Evolutionary conservation across 2,113 vertebrate genomes (phyloP).

Genomic region (Melanocharis versteri): DNA sequence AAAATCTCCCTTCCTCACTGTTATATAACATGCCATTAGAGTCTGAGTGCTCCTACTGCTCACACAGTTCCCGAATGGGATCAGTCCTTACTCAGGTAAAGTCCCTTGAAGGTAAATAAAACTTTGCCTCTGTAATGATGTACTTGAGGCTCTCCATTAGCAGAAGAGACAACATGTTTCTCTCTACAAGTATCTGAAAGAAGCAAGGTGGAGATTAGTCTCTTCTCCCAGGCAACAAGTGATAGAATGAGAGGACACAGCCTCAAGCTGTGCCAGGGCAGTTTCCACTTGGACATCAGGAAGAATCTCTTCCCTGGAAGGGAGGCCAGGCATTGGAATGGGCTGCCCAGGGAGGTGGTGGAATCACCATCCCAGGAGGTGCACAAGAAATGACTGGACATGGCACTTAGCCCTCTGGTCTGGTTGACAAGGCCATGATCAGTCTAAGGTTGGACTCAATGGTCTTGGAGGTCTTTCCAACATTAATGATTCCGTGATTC

Average conservation of each 20-base stretch:
- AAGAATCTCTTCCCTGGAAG: background rate
- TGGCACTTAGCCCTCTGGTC: background rate
- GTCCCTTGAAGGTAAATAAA: background rate
- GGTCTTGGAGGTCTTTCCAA: background rate
- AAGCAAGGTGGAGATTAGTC: background rate
- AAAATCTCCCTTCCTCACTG: background rate
- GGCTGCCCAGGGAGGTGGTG: background rate
- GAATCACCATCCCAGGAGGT: background rate
- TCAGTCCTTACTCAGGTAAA: background rate
- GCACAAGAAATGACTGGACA: fast-evolving
- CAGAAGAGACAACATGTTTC: background rate
- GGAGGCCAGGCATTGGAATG: background rate
- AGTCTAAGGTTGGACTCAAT: background rate
- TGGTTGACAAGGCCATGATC: background rate
- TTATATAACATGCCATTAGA: background rate
- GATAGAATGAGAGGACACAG: background rate
- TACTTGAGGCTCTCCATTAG: background rate
- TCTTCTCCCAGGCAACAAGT: background rate
- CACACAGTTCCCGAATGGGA: background rate
- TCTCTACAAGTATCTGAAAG: background rate
- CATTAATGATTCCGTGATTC: background rate
- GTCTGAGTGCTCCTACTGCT: background rate
- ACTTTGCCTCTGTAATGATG: background rate
- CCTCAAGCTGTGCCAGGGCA: background rate
- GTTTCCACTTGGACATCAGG: background rate